A percentile compares a stretch with the other conserved stretches of the same genome.
These are phyloP conservation scores for Oxygymnocypris stewartii DNA, from an alignment of 2,113 vertebrate species.

Conservation along the genomic window DNA sequence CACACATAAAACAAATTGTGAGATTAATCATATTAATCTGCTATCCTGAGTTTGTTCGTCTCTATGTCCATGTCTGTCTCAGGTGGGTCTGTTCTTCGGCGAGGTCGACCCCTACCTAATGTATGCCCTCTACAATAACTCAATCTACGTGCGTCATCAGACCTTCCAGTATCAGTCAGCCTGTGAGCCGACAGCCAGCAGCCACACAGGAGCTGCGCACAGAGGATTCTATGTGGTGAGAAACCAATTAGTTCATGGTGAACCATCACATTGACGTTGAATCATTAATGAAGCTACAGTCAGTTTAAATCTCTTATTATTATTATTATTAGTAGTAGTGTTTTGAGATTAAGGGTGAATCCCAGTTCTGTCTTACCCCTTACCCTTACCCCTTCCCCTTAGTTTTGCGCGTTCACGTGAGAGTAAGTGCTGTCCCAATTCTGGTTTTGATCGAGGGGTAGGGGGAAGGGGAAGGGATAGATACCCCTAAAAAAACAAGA, in stretches of 20 bases:
- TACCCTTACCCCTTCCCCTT: too few relatives aligned
- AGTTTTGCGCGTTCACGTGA: too few relatives aligned
- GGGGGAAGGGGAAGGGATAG: too few relatives aligned
- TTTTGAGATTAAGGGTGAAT: not conserved
- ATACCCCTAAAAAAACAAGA: too few relatives aligned
- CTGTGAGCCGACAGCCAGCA: conserved; percentile 86
- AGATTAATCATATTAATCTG: not conserved
- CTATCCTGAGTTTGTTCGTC: not conserved
- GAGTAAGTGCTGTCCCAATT: too few relatives aligned
- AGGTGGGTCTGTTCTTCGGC: conserved; percentile 97
- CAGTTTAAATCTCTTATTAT: not conserved
- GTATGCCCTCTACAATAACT: conserved; percentile 95
- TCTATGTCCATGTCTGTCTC: conserved; percentile 17
- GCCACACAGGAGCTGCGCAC: conserved; percentile 88
- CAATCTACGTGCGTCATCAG: conserved; percentile 88
- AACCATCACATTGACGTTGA: not conserved
- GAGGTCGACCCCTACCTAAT: conserved; percentile 94
- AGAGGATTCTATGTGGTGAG: conserved; percentile 89
- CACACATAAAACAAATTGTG: not conserved
- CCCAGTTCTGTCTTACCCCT: too few relatives aligned
- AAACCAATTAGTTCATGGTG: not conserved
- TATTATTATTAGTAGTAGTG: not conserved
- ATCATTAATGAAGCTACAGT: too few relatives aligned
- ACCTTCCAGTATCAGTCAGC: conserved; percentile 92
- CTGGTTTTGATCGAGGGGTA: too few relatives aligned